Evolutionary conservation across 1,140 invertebrate species (phyloP), one percentile per base, ranked within the genome.

Genomic region (Drosophila sp.): DNA sequence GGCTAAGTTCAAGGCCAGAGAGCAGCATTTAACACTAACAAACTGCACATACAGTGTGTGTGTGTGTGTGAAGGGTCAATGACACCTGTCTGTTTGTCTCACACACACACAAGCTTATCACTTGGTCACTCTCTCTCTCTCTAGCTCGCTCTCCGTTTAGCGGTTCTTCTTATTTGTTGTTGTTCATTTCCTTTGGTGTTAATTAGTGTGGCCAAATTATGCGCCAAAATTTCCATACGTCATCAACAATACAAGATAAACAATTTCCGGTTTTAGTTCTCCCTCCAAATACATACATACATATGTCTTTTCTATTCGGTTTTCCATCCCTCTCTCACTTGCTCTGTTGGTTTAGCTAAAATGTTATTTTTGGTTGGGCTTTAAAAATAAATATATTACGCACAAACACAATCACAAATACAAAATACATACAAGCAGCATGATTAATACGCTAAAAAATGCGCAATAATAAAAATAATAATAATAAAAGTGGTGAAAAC

Each of bases 301-400:
- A 44, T 44, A 17, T 17, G n/a, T 47, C 8, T 17, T 17, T 17
- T 7, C 17, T 47, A 27, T 50, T 50, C 44, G 25, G 23, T 25
- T 47, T 25, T 47, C 17, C 8, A 47, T 47, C 23, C 6, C 23
- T 62, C 30, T 54, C 10, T 38, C 35, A 11, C 56, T 61, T 60
- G 56, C 65, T 63, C 33, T 44, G 57, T 76, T 65, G 60, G 76
- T 75, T 76, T 75, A 62, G 66, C 76, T 76, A 68, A 44, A 11
- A 23, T 62, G 38, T 64, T 57, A 29, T 79, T 66, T 79, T 69
- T 73, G 41, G 66, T 50, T 67, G 60, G 17, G 17, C 61, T 89
- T 87, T 89, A 89, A 89, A 89, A 89, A 89, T 89, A 89, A 89
- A 89, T 89, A 89, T 89, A 89, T 89, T 89, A 89, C 84, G 86